A percentile compares a stretch with the other conserved stretches of the same genome.
Conservation (phyloP, 2,113 vertebrate species). For the Brachyhypopomus gauderio region DNA sequence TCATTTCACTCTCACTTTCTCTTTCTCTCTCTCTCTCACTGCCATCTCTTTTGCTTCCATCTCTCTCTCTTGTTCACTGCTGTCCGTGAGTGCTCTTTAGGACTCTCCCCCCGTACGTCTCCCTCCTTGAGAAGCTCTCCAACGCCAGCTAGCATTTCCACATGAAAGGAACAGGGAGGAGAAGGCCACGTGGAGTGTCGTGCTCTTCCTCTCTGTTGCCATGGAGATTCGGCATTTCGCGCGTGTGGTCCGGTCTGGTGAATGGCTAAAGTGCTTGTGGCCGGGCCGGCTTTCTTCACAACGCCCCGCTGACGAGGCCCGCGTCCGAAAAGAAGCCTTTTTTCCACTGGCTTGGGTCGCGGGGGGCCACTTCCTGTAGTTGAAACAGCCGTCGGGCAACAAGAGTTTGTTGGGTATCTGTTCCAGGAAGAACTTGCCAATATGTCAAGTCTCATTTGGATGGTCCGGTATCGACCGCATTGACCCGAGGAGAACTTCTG, state of each 20-base stretch:
- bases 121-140: constrained; percentile 24
- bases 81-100: constrained; percentile 25
- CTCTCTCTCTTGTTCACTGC: neutral
- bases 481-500: constrained; percentile 37
- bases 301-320: neutral
- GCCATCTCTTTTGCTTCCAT: constrained; percentile 1
- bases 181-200: constrained; percentile 35
- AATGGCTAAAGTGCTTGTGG: constrained; percentile 34
- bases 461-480: neutral
- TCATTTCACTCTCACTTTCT: neutral
- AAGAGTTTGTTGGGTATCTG: neutral
- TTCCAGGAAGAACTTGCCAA: neutral
- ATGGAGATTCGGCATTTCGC: constrained; percentile 39
- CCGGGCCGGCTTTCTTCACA: constrained; percentile 2
- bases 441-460: constrained; percentile 8
- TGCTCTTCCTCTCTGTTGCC: constrained; percentile 44
- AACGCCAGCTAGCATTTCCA: constrained; percentile 47
- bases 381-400: neutral
- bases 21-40: constrained; percentile 15
- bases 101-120: neutral
- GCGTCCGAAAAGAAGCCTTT: too few species aligned
- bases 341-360: too few species aligned
- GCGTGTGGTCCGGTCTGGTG: constrained; percentile 30
- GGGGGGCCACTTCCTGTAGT: neutral
- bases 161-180: constrained; percentile 40